phyloP scores from a whole-genome alignment of 2,797 vertebrate genomes.

The Trachops cirrhosus region DNA sequence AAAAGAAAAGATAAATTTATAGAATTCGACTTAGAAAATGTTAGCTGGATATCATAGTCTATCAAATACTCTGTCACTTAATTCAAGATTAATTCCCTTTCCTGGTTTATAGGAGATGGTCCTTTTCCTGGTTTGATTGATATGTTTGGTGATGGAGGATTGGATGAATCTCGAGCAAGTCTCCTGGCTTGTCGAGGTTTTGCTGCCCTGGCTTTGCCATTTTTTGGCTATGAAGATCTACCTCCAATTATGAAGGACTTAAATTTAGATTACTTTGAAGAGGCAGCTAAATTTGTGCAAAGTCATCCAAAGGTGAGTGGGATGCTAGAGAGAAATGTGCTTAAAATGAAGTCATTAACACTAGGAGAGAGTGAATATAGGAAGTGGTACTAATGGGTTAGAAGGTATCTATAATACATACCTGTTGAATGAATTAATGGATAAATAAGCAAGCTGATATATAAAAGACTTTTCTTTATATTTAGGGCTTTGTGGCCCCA shows the following conservation, averaged over 20 bases:
- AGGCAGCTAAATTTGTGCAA: constrained; percentile 79
- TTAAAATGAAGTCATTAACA: neutral
- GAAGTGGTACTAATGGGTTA: neutral
- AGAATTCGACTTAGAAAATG: neutral
- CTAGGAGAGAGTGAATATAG: neutral
- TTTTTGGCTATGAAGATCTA: constrained; percentile 87
- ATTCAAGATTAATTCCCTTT: neutral
- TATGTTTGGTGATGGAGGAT: constrained; percentile 88
- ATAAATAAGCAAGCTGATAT: neutral
- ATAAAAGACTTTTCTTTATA: neutral
- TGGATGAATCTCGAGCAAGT: constrained; percentile 87
- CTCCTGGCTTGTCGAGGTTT: constrained; percentile 88
- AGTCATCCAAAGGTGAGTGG: constrained; percentile 80
- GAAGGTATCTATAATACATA: neutral
- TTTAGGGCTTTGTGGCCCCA: neutral
- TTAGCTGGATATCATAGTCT: neutral
- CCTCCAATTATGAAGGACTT: constrained; percentile 81
- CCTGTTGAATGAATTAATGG: constrained; percentile 49
- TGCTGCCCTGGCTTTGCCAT: constrained; percentile 85
- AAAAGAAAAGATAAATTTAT: neutral
- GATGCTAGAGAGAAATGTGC: neutral
- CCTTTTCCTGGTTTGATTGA: constrained; percentile 90
- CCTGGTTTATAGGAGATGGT: constrained; percentile 83
- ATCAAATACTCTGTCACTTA: neutral
- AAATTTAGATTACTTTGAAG: constrained; percentile 82